phyloP scores from a whole-genome alignment of 2,113 vertebrate genomes.

The Maccullochella peelii region DNA sequence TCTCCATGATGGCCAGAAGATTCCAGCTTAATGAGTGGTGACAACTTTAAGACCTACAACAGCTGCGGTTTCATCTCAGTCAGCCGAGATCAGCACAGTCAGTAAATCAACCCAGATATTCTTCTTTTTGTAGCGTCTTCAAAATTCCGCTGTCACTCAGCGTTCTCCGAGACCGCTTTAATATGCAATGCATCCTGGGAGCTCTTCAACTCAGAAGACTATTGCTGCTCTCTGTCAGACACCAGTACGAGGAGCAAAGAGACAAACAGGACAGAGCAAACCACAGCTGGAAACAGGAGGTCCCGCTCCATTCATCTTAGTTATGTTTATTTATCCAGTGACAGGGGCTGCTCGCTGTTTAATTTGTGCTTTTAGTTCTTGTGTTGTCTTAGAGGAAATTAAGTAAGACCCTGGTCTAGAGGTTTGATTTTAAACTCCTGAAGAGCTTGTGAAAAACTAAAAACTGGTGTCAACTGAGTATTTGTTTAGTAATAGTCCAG shows the following conservation, averaged over 20 bases:
- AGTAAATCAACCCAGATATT: slow-evolving; percentile 17
- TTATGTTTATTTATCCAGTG: slow-evolving; percentile 49
- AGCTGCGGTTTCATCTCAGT: slow-evolving; percentile 49
- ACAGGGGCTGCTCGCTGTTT: slow-evolving; percentile 30
- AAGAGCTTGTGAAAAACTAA: background rate
- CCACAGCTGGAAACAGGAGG: slow-evolving; percentile 61
- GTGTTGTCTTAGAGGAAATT: slow-evolving; percentile 39
- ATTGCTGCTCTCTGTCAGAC: slow-evolving; percentile 43
- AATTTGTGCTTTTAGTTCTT: slow-evolving; percentile 17
- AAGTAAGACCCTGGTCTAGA: background rate
- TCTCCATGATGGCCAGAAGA: slow-evolving; percentile 9
- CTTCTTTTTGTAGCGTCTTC: slow-evolving; percentile 7
- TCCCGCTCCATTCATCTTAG: slow-evolving; percentile 48
- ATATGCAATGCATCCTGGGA: slow-evolving; percentile 35
- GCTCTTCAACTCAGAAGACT: slow-evolving; percentile 20
- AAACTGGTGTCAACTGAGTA: slow-evolving; percentile 15
- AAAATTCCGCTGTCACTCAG: slow-evolving; percentile 18
- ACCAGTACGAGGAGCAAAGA: slow-evolving; percentile 51
- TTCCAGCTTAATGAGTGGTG: slow-evolving; percentile 39
- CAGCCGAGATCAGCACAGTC: slow-evolving; percentile 34
- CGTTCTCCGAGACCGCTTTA: slow-evolving; percentile 10
- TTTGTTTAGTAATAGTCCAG: background rate
- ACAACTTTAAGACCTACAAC: slow-evolving; percentile 58
- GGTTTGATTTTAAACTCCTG: slow-evolving; percentile 12
- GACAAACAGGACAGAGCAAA: slow-evolving; percentile 9